These are phyloP conservation scores for Anoplopoma fimbria DNA, from an alignment of 2,113 vertebrate genomes.

Conservation along the genomic window DNA sequence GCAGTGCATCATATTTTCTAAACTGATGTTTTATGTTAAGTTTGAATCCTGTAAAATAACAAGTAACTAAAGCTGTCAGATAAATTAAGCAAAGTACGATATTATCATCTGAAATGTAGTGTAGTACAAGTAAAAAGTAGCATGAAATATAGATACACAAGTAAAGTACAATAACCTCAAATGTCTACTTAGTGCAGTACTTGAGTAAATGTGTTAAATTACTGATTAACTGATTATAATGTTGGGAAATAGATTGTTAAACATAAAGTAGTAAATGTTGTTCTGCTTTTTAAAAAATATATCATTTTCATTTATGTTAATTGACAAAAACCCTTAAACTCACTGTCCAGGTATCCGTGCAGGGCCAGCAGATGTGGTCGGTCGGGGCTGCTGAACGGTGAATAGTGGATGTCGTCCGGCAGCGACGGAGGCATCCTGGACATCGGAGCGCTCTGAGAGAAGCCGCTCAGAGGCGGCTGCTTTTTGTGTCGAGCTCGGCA, in stretches of 20 bases:
- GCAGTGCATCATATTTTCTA: not conserved
- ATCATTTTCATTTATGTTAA: not conserved
- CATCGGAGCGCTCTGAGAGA: slow-evolving; percentile 86
- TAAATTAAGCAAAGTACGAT: not conserved
- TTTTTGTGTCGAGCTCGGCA: slow-evolving; percentile 98
- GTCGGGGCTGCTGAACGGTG: slow-evolving; percentile 91
- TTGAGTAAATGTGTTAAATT: not conserved
- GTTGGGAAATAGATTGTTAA: not conserved
- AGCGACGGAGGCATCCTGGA: slow-evolving; percentile 90
- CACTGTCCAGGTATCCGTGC: slow-evolving; percentile 94
- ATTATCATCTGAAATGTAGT: not conserved
- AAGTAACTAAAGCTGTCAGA: not conserved
- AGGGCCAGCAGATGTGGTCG: slow-evolving; percentile 91
- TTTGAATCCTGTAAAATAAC: not conserved
- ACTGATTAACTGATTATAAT: not conserved
- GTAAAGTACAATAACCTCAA: not conserved
- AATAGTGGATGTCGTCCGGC: slow-evolving; percentile 91
- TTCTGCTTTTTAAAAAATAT: not conserved
- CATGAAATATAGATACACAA: not conserved
- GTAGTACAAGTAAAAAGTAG: not conserved
- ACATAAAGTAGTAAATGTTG: not conserved
- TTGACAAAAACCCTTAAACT: slow-evolving; percentile 60
- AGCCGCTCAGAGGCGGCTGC: slow-evolving; percentile 90
- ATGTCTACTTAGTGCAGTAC: not conserved
- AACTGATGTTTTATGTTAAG: not conserved